Evolutionary conservation across 2,797 vertebrate genomes (phyloP).

Genomic region (Nasua narica): DNA sequence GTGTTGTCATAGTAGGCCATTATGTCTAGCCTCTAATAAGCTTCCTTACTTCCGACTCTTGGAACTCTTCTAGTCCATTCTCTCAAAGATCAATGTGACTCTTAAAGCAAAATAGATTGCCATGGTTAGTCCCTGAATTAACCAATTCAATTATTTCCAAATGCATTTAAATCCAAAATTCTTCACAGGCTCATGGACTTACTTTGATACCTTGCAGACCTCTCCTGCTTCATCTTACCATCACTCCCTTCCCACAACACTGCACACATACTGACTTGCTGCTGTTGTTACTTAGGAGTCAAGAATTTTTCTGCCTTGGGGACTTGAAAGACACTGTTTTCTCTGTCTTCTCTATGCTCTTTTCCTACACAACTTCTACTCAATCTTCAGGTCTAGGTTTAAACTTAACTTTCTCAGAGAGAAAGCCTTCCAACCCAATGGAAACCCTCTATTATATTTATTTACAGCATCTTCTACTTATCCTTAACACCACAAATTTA

Average conservation of each 20-base stretch:
- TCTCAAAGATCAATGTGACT: neutral
- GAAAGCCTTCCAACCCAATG: neutral
- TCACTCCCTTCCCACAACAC: neutral
- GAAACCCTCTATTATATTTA: neutral
- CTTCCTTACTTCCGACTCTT: neutral
- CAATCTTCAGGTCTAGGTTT: neutral
- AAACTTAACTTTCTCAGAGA: neutral
- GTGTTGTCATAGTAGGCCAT: neutral
- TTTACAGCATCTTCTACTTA: neutral
- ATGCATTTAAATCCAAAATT: neutral
- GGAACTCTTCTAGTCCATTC: neutral
- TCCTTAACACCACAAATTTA: neutral
- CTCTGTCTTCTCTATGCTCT: neutral
- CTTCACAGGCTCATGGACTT: neutral
- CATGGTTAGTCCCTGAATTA: neutral
- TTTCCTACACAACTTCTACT: neutral
- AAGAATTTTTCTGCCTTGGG: neutral
- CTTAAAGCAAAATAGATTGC: neutral
- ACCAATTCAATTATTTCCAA: neutral
- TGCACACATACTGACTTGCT: neutral
- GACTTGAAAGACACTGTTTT: neutral
- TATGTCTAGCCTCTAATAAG: neutral
- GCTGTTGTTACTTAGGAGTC: neutral
- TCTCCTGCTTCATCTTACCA: neutral
- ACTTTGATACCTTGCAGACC: neutral